Evolutionary conservation across 2,113 vertebrate species (phyloP), one percentile per base, ranked within the genome.

Genomic region (Galeopterus variegatus): DNA sequence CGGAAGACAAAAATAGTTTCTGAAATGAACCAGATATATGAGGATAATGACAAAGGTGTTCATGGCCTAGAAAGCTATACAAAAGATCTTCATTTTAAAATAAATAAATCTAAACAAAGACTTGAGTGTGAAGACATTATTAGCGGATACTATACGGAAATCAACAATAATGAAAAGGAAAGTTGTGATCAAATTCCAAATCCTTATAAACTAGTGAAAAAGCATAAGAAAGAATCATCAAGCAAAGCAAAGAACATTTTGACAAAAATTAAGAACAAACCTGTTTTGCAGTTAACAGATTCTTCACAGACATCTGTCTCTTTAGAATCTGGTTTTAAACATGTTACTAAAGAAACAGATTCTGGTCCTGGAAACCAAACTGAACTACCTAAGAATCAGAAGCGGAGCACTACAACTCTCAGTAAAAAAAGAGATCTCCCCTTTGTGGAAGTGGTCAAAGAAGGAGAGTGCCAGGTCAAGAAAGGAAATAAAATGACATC

Each of bases 1-100:
- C 23, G 17, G 77, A 98, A 93, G 58, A 87, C 92, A 73, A 81
- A 97, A 93, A 95, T 73, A 26, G 21, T 90, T 98, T 97, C 97
- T 93, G 94, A 97, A 97, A 60, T n/a, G 54, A 98, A 81, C 17
- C 76, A 65, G 72, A 41, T 80, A 69, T 52, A 9, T 91, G 95
- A 94, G 21, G 52, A 8, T 88, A 52, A 58, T 94, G 64, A 91
- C 4, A 89, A 97, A 96, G 90, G 19, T 36, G 6, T 67, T 3
- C 62, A 72, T 33, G 67, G 12, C 82, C 93, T 67, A 91, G 87
- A 97, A 76, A 62, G 0, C 79, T 69, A 54, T 95, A 79, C 69
- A 26, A 89, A 96, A 96, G 75, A 76, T 33, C 64, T 82, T 95
- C 58, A 87, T 90, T 62, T 90, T 95, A 88, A 97, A 17, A 7